Base-by-base conservation (phyloP, 2,113 vertebrate genomes). In the Pristiophorus japonicus region DNA sequence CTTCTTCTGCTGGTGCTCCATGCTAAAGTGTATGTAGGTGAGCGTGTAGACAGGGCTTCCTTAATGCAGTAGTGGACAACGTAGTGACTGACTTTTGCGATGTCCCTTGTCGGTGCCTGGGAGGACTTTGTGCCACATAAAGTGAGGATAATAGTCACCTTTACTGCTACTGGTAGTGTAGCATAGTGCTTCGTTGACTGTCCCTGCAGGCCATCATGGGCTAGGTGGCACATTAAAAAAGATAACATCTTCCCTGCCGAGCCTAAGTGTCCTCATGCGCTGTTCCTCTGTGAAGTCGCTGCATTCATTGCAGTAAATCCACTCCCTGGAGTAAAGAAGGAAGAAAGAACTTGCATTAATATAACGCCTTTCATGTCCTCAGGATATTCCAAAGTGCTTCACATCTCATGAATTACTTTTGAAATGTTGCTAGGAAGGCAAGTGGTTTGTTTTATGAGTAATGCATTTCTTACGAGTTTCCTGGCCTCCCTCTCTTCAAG, bases 321-420 rank as follows among this genome's bases (percentile, higher is more conserved):
- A 92, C n/a, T 92, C 88, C 59, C 59, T 63, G 34, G 59, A 92
- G 88, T 63, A 92, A 92, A 63, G 62, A 92, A 27, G 51, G 87
- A 91, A 91, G 87, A 62, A 92, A 38, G 34, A 63, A 8, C 59
- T 63, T 92, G 88, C 88, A 38, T 92, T 62, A 24, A 92, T 63
- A 92, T 63, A 92, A 92, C 59, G n/a, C 59, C 88, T 92, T 65
- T 38, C 88, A 92, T 63, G 88, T 62, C 88, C 62, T 92, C 59
- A 38, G 88, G 88, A 92, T 65, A 45, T 92, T 38, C 59, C n/a
- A 22, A 63, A 92, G 88, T 92, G 62, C 59, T 92, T 92, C 59
- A 38, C 88, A 92, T n/a, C 59, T 65, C 88, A 92, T 65, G 88
- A 92, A 92, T 92, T 92, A 92, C 88, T 92, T 92, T 92, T 92